Evolutionary conservation across 2,113 vertebrate species (phyloP), one percentile per base, ranked within the genome.

Genomic region (Corythoichthys haematopterus): DNA sequence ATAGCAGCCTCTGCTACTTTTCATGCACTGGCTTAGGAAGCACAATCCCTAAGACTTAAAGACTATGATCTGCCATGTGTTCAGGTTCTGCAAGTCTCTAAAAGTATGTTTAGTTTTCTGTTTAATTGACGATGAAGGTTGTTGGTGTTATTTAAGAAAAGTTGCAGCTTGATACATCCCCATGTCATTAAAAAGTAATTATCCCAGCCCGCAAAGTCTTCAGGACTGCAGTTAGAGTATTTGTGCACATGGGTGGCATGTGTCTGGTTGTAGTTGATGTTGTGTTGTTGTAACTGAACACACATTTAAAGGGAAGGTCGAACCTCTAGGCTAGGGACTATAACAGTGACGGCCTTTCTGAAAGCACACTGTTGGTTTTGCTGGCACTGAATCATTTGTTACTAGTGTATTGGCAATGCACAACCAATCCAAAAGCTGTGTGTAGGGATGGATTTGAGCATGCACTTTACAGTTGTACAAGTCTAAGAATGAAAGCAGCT

Each of bases 31-130:
- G 80, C 9, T 86, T 77, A 83, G 64, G 60, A 69, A 78, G 63
- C 64, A 69, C 65, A 88, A 88, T 88, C 88, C 80, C 76, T 65
- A 52, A 28, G 59, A 84, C 87, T 88, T 81, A 83, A 82, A 70
- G 74, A 61, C 70, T 68, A 56, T 78, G 75, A 77, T 79, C 79
- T 74, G 78, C 84, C 87, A 89, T 88, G 84, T 82, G 80, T 72
- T 84, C 78, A 82, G 81, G 74, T 85, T 82, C 83, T 66, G 66
- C 69, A 86, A 77, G 80, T 58, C 73, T 70, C 45, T 10, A 51
- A 72, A 82, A 82, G 78, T 73, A 85, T 77, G 71, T 77, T 79
- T 73, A 79, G 80, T 77, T 74, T 47, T 63, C n/a, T 80, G 72
- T 88, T 87, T 80, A 78, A 80, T 33, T 59, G 52, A n/a, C 10